These are phyloP conservation scores for Corapipo altera DNA, from an alignment of 2,113 vertebrate genomes.

Conservation along the genomic window DNA sequence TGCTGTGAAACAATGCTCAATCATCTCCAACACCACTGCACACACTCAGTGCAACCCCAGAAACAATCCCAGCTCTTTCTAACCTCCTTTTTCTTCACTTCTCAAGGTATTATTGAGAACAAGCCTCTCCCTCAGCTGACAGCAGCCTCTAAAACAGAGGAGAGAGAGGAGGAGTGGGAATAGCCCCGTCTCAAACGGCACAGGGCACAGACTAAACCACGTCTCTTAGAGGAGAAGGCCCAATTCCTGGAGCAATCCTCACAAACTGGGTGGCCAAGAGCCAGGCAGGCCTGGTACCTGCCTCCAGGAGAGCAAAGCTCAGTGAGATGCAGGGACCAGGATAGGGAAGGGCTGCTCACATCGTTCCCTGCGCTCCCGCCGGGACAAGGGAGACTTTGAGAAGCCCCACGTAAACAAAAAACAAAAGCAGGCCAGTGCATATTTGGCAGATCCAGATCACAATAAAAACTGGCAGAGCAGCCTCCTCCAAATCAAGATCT, in stretches of 20 bases:
- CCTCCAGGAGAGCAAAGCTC: background rate
- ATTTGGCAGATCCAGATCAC: background rate
- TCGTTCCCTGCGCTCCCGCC: accelerated
- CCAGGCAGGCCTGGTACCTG: background rate
- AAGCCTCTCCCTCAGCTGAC: background rate
- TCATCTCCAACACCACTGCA: background rate
- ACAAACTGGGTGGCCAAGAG: accelerated
- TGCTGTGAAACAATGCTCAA: background rate
- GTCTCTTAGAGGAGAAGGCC: background rate
- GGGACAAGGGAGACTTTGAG: background rate
- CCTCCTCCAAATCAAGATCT: background rate
- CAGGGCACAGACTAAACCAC: background rate
- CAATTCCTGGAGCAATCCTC: background rate
- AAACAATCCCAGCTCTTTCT: background rate
- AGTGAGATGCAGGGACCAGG: accelerated
- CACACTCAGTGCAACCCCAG: background rate
- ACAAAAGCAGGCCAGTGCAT: background rate
- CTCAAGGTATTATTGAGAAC: background rate
- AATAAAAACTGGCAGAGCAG: background rate
- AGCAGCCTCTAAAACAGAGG: background rate
- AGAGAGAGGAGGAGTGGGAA: background rate
- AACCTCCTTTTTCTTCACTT: background rate
- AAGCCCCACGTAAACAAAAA: background rate
- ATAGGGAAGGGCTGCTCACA: background rate
- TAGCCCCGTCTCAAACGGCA: background rate